phyloP scores from a whole-genome alignment of 1,140 invertebrate genomes.

The Euwallacea similis region DNA sequence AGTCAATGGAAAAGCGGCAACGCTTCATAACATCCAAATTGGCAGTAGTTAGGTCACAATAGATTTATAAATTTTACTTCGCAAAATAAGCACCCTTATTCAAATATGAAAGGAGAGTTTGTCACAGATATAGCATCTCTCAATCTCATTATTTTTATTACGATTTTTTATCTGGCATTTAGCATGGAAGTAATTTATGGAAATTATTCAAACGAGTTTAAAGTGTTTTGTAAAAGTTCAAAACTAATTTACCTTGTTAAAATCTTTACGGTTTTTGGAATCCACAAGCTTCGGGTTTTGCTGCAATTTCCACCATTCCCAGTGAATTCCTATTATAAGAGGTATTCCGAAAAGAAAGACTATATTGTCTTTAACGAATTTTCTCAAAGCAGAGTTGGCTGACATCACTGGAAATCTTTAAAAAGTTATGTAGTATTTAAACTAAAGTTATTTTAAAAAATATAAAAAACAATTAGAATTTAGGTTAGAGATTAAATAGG shows the following conservation, averaged over 20 bases:
- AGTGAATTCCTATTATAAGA: conserved; percentile 56
- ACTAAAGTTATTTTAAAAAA: no score
- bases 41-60: no score
- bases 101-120: neutral
- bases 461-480: no score
- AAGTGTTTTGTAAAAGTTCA: conserved; percentile 46
- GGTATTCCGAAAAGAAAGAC: conserved; percentile 57
- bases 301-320: conserved; percentile 59
- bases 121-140: neutral
- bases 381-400: neutral
- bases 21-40: no score
- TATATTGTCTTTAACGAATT: conserved; percentile 52
- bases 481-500: no score
- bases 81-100: no score
- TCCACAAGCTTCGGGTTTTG: conserved; percentile 55
- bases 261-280: conserved; percentile 53
- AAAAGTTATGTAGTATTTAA: no score
- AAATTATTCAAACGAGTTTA: neutral
- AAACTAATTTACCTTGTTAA: conserved; percentile 45
- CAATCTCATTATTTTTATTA: no score
- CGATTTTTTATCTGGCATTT: neutral
- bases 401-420: no score
- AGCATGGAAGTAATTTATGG: neutral
- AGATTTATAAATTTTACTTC: no score
- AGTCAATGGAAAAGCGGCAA: no score